Base-by-base conservation (phyloP, 2,888 invertebrate genomes). In the Ochlodes sylvanus region DNA sequence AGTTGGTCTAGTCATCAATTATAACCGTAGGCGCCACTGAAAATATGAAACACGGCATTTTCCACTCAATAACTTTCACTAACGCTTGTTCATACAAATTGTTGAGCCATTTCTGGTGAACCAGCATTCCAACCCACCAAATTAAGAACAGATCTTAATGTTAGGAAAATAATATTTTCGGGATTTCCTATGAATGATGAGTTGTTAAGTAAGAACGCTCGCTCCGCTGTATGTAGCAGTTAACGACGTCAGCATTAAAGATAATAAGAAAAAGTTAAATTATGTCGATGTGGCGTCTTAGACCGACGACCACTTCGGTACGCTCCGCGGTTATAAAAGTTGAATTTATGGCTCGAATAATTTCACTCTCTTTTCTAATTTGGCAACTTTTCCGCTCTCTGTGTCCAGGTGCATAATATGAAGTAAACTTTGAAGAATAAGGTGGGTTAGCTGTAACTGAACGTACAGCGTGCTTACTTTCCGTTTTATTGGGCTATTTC, bases 241-340 rank as follows among this genome's bases (percentile, higher is more conserved):
- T 88, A 89, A 89, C 87, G 81, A 80, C 84, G 88, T 91, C 90
- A 90, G 90, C 90, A 85, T 87, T 76, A 90, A 92, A 92, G 89
- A 92, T 92, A 92, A 92, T 92, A 91, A 90, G 92, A 91, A 92
- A 93, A 93, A 92, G 93, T 92, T 93, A 92, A 92, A 92, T 91
- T 88, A 90, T 90, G 90, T 92, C 90, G 89, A 92, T 88, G 88
- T 82, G 83, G 84, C 85, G 81, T 82, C 87, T 85, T 80, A 81
- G 75, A 77, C 76, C 77, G 73, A 70, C 73, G 74, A 76, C 77
- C 79, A 75, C 79, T 76, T 54, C 67, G 57, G 81, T 79, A 52
- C 80, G 81, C 81, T 80, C 77, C 77, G 77, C 75, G 80, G 88
- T 86, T 88, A 90, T 91, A 90, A 91, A 92, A 92, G 84, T 90